Conservation (phyloP, 2,113 vertebrate genomes). For the Boulengeromyrus knoepffleri region DNA sequence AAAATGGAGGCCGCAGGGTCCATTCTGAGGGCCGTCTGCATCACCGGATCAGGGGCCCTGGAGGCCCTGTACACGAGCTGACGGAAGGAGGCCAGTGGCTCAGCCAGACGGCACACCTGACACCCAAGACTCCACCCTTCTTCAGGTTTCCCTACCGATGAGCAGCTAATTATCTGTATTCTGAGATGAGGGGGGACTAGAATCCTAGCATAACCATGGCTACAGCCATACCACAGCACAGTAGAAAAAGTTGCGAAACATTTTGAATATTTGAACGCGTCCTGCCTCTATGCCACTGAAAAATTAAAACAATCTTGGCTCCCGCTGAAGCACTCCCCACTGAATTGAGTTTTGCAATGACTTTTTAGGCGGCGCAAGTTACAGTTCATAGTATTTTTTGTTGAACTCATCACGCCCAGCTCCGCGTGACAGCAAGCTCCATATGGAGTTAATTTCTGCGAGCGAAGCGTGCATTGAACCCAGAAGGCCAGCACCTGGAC, state of each 20-base stretch:
- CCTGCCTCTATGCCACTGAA: not conserved
- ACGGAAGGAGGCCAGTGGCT: not conserved
- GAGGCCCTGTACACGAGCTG: not conserved
- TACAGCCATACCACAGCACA: not conserved
- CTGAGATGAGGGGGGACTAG: not conserved
- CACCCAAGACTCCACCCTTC: not conserved
- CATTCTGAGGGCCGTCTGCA: not conserved
- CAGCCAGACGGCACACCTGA: not conserved
- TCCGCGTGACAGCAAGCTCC: conserved; percentile 18
- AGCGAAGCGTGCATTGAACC: conserved; percentile 22
- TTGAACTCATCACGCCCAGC: not conserved
- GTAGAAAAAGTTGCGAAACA: not conserved
- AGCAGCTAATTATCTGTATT: not conserved
- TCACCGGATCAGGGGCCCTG: not conserved
- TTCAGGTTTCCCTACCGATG: not conserved
- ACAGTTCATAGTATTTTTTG: not conserved
- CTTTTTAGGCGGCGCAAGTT: not conserved
- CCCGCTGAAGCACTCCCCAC: not conserved
- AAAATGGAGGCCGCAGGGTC: not conserved
- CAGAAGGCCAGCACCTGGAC: conserved; percentile 21
- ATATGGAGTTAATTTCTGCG: conserved; percentile 36
- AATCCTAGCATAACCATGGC: not conserved
- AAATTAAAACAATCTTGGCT: not conserved
- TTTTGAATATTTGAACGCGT: not conserved
- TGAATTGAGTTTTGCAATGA: not conserved